Percentiles rank a stretch among this genome's conserved stretches.
These are phyloP conservation scores for Pelvicachromis taeniatus DNA, from an alignment of 2,113 vertebrate species.

Conservation along the genomic window DNA sequence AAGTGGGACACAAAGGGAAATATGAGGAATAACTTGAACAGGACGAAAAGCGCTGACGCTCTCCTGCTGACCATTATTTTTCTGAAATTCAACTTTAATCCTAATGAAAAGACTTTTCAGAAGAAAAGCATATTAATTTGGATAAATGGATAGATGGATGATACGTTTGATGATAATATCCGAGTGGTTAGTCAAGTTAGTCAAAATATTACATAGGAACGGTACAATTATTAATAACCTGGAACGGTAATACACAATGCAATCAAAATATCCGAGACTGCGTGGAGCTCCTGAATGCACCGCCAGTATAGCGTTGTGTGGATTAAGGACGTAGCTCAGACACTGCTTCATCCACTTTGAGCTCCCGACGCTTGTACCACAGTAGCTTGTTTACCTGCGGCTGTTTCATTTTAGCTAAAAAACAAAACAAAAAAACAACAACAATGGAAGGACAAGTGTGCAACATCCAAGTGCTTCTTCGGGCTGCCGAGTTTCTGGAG, in stretches of 20 bases:
- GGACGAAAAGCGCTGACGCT: neutral
- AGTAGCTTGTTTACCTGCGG: neutral
- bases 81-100: neutral
- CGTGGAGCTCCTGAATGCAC: neutral
- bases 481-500: constrained; percentile 90
- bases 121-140: neutral
- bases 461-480: constrained; percentile 89
- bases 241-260: neutral
- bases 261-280: neutral
- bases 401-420: neutral
- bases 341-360: neutral
- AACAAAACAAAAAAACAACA: neutral
- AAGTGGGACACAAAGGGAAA: neutral
- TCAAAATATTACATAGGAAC: neutral
- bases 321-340: constrained; percentile 40
- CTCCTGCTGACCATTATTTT: neutral
- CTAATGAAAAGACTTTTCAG: neutral
- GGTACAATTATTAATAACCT: neutral
- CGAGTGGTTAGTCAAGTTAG: neutral
- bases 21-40: neutral
- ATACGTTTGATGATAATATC: neutral
- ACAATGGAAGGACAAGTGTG: constrained; percentile 79
- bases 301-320: neutral
- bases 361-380: neutral
- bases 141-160: neutral